phyloP scores from a whole-genome alignment of 2,113 vertebrate species.

The Grammomys dolichurus region DNA sequence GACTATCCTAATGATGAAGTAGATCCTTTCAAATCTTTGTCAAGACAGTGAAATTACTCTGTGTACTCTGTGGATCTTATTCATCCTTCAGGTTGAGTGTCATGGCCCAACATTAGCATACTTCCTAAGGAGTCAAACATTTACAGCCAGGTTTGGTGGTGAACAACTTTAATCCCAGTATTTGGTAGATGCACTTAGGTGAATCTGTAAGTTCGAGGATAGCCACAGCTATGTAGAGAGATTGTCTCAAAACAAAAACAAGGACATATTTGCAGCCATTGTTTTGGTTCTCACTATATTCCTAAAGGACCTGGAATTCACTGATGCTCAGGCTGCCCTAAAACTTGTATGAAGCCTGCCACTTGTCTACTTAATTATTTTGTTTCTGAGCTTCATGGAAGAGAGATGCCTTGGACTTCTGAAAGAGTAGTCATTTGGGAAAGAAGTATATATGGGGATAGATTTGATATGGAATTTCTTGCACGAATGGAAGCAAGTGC shows the following conservation, averaged over 20 bases:
- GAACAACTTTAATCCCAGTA: not conserved
- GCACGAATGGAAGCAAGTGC: not conserved
- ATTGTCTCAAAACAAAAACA: not conserved
- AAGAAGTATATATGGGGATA: not conserved
- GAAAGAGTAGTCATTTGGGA: not conserved
- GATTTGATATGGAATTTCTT: not conserved
- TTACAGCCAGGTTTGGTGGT: not conserved
- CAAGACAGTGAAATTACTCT: not conserved
- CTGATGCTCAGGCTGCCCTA: too few relatives aligned
- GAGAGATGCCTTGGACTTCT: conserved; percentile 17
- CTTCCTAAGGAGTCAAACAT: not conserved
- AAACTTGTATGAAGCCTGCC: too few relatives aligned
- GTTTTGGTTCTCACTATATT: not conserved
- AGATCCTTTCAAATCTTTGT: not conserved
- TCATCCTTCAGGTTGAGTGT: not conserved
- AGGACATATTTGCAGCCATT: not conserved
- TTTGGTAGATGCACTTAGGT: not conserved
- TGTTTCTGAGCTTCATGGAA: not conserved
- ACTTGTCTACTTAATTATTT: not conserved
- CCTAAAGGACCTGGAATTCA: not conserved
- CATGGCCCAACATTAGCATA: not conserved
- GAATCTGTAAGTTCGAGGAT: not conserved
- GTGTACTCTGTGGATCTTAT: not conserved
- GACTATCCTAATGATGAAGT: not conserved
- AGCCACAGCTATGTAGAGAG: not conserved